A percentile compares a stretch with the other conserved stretches of the same genome.
Conservation (phyloP, 2,797 vertebrate species). For the Triplophysa bombifrons region DNA sequence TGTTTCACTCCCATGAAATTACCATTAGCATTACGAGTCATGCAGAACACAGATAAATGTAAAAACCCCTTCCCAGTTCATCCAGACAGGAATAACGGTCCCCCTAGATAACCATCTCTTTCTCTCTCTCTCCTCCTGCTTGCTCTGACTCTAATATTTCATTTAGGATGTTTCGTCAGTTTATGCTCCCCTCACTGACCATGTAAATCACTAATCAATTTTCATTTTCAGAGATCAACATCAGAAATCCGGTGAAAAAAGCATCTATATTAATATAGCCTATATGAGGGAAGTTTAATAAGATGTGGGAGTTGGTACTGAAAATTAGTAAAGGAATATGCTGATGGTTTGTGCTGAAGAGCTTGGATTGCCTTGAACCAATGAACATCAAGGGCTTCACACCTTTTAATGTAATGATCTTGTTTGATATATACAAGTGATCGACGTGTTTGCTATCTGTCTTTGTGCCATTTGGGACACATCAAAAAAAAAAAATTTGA, state of each 20-base stretch:
- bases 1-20: constrained; percentile 99
- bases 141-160: constrained; percentile 87
- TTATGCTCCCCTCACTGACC: constrained; percentile 99
- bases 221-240: constrained; percentile 98
- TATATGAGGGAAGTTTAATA: constrained; percentile 82
- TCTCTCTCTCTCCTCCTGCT: constrained; percentile 75
- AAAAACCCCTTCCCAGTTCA: constrained; percentile 97
- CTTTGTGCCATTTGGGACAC: not conserved
- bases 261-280: constrained; percentile 65
- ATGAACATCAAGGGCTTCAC: not conserved
- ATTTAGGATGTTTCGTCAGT: constrained; percentile 99
- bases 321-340: constrained; percentile 73
- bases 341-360: constrained; percentile 1
- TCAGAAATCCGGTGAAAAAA: constrained; percentile 87
- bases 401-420: not conserved
- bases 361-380: constrained; percentile 1
- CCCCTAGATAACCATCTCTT: constrained; percentile 93
- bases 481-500: too few species aligned
- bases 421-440: not conserved
- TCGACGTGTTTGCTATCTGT: not conserved
- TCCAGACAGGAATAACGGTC: constrained; percentile 97
- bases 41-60: constrained; percentile 99
- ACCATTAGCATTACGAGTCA: constrained; percentile 99
- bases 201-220: constrained; percentile 99
- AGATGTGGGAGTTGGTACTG: constrained; percentile 76